Evolutionary conservation across 2,888 invertebrate species (phyloP).

Genomic region (Sialis fuliginosa): DNA sequence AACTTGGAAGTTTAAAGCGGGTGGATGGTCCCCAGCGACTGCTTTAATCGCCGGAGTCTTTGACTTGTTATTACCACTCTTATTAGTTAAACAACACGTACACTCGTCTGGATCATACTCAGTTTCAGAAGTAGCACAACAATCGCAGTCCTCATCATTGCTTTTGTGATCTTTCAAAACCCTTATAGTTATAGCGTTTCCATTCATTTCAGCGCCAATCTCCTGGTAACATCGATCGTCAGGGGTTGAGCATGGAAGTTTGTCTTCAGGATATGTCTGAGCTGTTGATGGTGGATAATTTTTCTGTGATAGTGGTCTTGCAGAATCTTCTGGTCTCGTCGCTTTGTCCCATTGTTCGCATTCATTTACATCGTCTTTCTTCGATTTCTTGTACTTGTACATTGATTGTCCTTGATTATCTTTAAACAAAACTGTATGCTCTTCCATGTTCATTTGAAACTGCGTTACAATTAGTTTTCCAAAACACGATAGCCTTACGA

Average conservation of each 20-base stretch:
- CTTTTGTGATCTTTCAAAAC: slow-evolving; percentile 37
- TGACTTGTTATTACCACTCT: neutral
- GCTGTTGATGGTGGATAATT: neutral
- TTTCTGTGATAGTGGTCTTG: neutral
- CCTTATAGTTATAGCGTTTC: slow-evolving; percentile 44
- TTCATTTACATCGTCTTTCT: slow-evolving; percentile 1
- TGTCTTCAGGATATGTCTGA: slow-evolving; percentile 9
- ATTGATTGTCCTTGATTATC: slow-evolving; percentile 25
- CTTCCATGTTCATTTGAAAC: slow-evolving; percentile 34
- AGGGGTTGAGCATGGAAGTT: slow-evolving; percentile 28
- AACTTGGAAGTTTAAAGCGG: slow-evolving; percentile 2
- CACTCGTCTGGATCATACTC: slow-evolving; percentile 17
- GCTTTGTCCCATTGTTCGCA: neutral
- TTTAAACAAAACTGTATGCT: slow-evolving; percentile 26
- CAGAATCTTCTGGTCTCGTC: neutral
- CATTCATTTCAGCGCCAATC: slow-evolving; percentile 45
- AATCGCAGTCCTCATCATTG: slow-evolving; percentile 27
- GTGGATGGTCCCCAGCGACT: slow-evolving; percentile 1
- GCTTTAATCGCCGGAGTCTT: neutral
- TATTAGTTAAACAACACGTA: slow-evolving; percentile 15
- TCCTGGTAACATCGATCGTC: slow-evolving; percentile 39
- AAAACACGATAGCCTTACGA: slow-evolving; percentile 45
- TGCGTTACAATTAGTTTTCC: slow-evolving; percentile 44
- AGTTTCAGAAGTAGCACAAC: slow-evolving; percentile 24
- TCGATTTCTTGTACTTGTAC: slow-evolving; percentile 22